A percentile compares a stretch with the other conserved stretches of the same genome.
phyloP scores from a whole-genome alignment of 2,797 vertebrate genomes.

The Mus minutoides region DNA sequence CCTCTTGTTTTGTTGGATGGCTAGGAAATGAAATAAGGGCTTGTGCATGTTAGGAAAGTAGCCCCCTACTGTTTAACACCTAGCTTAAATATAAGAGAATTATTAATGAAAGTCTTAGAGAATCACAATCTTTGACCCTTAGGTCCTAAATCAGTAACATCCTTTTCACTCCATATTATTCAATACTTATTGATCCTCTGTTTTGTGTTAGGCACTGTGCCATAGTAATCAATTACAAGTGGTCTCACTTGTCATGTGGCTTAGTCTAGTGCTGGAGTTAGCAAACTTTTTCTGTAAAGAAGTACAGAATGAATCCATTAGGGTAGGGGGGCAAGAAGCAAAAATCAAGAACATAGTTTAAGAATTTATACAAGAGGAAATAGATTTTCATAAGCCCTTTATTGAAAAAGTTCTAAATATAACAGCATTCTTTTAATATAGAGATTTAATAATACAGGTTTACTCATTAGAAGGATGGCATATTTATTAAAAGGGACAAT shows the following conservation, averaged over 20 bases:
- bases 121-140: constrained; percentile 27
- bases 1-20: not conserved
- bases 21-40: not conserved
- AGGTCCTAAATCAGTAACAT: constrained; percentile 4
- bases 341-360: constrained; percentile 45
- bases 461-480: constrained; percentile 9
- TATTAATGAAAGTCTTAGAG: constrained; percentile 19
- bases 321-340: not conserved
- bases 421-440: not conserved
- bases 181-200: constrained; percentile 7
- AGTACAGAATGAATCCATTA: not conserved
- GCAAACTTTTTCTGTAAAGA: not conserved
- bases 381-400: not conserved
- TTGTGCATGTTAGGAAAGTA: not conserved
- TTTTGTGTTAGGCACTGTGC: not conserved
- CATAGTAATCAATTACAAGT: constrained; percentile 32
- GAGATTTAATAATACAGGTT: not conserved
- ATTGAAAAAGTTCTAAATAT: constrained; percentile 41
- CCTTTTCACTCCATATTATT: not conserved
- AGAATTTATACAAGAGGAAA: constrained; percentile 10
- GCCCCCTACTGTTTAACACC: not conserved
- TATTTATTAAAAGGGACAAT: constrained; percentile 2
- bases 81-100: constrained; percentile 14
- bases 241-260: not conserved
- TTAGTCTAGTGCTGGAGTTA: not conserved